Evolutionary conservation across 2,113 vertebrate genomes (phyloP).

Genomic region (Galeopterus variegatus): DNA sequence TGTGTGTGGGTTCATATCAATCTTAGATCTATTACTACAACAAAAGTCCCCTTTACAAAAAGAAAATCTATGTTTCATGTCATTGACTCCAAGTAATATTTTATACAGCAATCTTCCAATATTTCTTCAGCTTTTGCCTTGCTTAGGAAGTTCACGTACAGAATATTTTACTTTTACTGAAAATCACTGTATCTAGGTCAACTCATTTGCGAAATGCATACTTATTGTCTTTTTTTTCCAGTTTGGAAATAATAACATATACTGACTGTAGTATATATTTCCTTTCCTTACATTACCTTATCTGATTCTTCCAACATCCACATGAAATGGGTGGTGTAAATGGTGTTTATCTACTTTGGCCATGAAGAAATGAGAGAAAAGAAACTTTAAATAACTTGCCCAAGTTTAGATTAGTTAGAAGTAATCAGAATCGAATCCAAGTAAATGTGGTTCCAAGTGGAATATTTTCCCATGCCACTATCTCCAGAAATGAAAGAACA

Average conservation of each 20-base stretch:
- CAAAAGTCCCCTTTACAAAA: background rate
- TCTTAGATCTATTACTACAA: background rate
- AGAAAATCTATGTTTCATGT: background rate
- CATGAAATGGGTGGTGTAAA: background rate
- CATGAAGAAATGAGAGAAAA: background rate
- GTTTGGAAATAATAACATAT: background rate
- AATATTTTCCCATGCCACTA: background rate
- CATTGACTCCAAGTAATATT: constrained; percentile 4
- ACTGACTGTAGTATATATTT: background rate
- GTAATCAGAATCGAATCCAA: background rate
- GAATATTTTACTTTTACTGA: background rate
- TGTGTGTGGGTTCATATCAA: background rate
- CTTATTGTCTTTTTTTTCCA: background rate
- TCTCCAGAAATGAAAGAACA: background rate
- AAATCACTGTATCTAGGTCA: background rate
- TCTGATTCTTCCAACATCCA: background rate
- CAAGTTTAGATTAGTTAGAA: background rate
- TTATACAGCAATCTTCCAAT: background rate
- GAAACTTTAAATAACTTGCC: background rate
- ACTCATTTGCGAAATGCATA: background rate
- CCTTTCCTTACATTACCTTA: background rate
- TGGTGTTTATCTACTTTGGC: background rate
- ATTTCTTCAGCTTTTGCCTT: background rate
- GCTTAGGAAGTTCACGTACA: background rate
- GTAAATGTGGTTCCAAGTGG: background rate